phyloP scores from a whole-genome alignment of 2,797 vertebrate species.

The Brachyalestes nurse region DNA sequence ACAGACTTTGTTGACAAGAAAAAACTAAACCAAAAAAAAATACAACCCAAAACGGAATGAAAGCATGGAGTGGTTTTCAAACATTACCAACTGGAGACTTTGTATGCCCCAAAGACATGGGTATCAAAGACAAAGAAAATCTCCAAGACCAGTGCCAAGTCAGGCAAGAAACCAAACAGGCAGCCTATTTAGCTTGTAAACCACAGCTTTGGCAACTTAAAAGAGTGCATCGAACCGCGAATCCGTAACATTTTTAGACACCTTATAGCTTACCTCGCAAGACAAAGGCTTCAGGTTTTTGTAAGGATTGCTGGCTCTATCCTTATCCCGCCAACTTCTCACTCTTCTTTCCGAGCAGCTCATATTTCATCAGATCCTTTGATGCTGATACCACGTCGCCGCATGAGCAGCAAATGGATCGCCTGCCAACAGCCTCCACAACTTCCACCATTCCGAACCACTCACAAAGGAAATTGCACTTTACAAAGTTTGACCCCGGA shows the following conservation, averaged over 20 bases:
- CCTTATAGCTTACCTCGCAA: constrained; percentile 11
- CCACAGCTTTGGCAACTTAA: constrained; percentile 6
- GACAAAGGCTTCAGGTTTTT: not conserved
- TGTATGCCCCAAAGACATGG: constrained; percentile 21
- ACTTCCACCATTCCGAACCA: constrained; percentile 15
- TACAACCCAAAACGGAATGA: not conserved
- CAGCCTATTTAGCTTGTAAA: constrained; percentile 28
- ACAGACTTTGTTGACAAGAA: constrained; percentile 10
- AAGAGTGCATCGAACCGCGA: not conserved
- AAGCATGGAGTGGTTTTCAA: constrained; percentile 21
- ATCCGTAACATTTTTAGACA: constrained; percentile 20
- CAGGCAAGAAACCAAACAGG: constrained; percentile 55
- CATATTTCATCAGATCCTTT: constrained; percentile 43
- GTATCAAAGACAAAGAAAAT: constrained; percentile 40
- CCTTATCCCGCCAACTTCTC: not conserved
- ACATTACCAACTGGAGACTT: constrained; percentile 7
- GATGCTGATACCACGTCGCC: constrained; percentile 38
- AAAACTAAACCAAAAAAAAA: not conserved
- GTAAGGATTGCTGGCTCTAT: constrained; percentile 4
- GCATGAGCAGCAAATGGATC: constrained; percentile 13
- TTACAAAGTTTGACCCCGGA: constrained; percentile 36
- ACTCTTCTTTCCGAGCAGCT: constrained; percentile 14
- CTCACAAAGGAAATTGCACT: constrained; percentile 25
- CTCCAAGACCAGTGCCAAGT: constrained; percentile 34
- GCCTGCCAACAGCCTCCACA: constrained; percentile 26